phyloP scores from a whole-genome alignment of 2,797 vertebrate species.

The Pseudomugil gertrudae region DNA sequence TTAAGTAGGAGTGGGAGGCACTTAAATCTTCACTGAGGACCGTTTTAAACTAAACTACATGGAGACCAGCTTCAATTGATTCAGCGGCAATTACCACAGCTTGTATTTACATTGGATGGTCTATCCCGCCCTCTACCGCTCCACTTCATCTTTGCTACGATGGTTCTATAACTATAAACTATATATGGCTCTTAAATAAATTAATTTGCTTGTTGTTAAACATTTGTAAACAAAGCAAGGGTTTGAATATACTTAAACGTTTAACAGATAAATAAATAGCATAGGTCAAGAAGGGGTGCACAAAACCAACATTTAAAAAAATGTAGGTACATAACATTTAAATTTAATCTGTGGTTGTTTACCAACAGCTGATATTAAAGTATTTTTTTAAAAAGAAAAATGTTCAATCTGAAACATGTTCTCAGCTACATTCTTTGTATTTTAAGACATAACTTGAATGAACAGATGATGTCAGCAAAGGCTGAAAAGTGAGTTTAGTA shows the following conservation, averaged over 20 bases:
- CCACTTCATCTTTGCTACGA: neutral
- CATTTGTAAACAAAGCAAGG: neutral
- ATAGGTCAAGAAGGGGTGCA: neutral
- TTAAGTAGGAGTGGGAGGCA: neutral
- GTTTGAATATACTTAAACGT: neutral
- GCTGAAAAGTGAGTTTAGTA: neutral
- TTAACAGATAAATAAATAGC: neutral
- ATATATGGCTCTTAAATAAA: neutral
- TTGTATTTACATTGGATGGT: neutral
- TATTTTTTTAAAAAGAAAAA: neutral
- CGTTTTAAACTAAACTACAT: neutral
- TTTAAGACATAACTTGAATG: neutral
- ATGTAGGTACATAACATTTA: neutral
- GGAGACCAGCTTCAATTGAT: neutral
- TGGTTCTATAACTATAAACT: neutral
- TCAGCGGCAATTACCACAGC: neutral
- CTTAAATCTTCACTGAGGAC: neutral
- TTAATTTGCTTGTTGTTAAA: neutral
- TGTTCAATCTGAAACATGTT: neutral
- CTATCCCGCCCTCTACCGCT: slow-evolving; percentile 59
- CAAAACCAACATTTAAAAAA: neutral
- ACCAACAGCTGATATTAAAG: neutral
- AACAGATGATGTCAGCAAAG: neutral
- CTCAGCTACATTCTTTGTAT: too few relatives aligned
- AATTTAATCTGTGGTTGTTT: neutral